Evolutionary conservation across 53 echinoderm and acorn worm genomes (phyloP), one percentile per base, ranked within the genome.

Genomic region (Luidia sarsii): DNA sequence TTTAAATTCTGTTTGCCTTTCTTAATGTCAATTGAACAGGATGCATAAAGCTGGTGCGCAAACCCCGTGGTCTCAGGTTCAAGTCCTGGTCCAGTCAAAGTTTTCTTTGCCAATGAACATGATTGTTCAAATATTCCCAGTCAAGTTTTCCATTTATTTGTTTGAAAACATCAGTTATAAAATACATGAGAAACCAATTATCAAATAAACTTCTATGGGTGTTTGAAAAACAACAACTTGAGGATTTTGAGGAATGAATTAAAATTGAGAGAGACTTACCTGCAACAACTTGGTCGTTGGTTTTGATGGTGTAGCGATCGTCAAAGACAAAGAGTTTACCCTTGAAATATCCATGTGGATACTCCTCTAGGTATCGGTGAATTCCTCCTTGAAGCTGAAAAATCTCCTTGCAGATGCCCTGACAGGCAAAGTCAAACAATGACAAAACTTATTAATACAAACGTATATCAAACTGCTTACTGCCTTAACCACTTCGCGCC

Each of bases 251-350:
- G 1, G 19, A 1, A 29, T 63, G 11, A 7, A 30, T 63, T 34
- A 6, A n/a, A 37, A 37, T 15, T 67, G 45, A 67, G 25, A 30
- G 27, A 27, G 0, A 85, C 86, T 51, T 67, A 93, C 93, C 62
- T 80, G 93, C 70, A 22, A 93, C 62, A 28, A 90, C 68, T 57
- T 87, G 62, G 7, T 83, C 54, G 62, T 90, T 93, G 1, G 83
- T 86, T 13, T 77, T 60, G 28, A 93, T 93, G 21, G 93, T 48
- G 49, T 87, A 93, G 11, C 93, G 82, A 39, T 93, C 84, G 68
- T 93, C 93, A 75, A 93, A 93, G 10, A 93, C 93, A 87, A 93
- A 93, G 24, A 93, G 87, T 66, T 93, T 93, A n/a, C 93, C 93
- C 33, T 72, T 41, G 62, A 90, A 93, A 57, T 59, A 68, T 15